phyloP scores from a whole-genome alignment of 2,888 invertebrate species.

The Heterodera filipjevi region DNA sequence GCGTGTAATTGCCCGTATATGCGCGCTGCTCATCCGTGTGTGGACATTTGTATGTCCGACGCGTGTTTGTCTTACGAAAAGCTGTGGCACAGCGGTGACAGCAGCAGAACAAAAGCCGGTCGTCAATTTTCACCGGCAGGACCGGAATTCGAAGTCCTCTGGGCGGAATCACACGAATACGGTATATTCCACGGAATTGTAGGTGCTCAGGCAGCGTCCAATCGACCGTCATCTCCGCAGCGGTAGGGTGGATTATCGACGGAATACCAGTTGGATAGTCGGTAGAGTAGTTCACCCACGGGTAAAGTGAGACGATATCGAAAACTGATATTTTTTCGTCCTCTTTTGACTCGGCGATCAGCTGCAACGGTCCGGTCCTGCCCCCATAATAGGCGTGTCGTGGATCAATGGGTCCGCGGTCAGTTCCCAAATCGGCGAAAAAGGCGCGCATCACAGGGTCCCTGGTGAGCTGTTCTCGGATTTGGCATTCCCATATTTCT shows the following conservation, averaged over 20 bases:
- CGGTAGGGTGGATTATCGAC: background rate
- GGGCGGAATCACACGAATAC: constrained; percentile 4
- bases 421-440: background rate
- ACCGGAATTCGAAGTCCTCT: constrained; percentile 13
- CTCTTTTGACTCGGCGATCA: background rate
- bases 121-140: constrained; percentile 6
- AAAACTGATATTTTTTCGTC: constrained; percentile 7
- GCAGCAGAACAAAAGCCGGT: background rate
- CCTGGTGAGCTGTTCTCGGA: background rate
- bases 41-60: background rate
- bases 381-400: background rate
- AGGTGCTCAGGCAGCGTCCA: constrained; percentile 5
- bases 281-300: background rate
- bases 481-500: constrained; percentile 5
- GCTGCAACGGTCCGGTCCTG: background rate
- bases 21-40: constrained; percentile 10
- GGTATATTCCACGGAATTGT: background rate
- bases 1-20: constrained; percentile 13
- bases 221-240: background rate
- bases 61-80: background rate
- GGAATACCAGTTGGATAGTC: constrained; percentile 8
- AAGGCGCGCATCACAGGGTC: background rate
- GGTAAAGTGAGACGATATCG: background rate
- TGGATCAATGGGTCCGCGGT: background rate
- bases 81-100: background rate